Conservation (phyloP, 2,888 invertebrate genomes). For the Tridacna gigas region DNA sequence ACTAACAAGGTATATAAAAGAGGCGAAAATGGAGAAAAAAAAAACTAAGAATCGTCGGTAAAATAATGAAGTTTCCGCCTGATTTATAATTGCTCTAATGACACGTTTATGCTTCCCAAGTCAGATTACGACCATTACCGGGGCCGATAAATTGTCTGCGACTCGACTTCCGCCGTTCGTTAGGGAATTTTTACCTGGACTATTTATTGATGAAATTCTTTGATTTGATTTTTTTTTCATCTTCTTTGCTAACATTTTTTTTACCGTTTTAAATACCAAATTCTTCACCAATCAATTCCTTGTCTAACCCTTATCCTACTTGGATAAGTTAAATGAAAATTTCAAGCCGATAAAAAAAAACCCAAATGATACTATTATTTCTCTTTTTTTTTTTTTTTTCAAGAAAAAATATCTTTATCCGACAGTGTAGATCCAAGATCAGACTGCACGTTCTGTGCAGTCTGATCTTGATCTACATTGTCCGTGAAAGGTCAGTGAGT, state of each 20-base stretch:
- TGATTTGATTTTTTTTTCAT: background rate
- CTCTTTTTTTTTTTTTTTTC: too few relatives aligned
- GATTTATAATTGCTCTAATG: constrained; percentile 10
- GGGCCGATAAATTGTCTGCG: constrained; percentile 22
- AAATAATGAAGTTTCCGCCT: constrained; percentile 16
- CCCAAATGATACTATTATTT: too few relatives aligned
- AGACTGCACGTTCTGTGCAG: background rate
- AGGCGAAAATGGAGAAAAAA: background rate
- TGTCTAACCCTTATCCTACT: too few relatives aligned
- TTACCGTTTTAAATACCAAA: too few relatives aligned
- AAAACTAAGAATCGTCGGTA: background rate
- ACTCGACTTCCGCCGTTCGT: constrained; percentile 21
- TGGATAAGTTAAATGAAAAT: too few relatives aligned
- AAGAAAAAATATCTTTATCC: too few relatives aligned
- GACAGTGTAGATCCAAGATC: background rate
- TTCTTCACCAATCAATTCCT: too few relatives aligned
- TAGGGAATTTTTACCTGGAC: constrained; percentile 18
- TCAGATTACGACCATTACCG: constrained; percentile 24
- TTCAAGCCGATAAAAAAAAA: too few relatives aligned
- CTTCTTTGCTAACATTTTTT: too few relatives aligned
- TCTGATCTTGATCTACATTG: background rate
- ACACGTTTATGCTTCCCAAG: constrained; percentile 27
- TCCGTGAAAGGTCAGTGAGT: too few relatives aligned
- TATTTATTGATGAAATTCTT: constrained; percentile 6
- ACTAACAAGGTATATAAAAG: background rate